Conservation (phyloP, 2,797 vertebrate genomes). For the Acipenser oxyrinchus region DNA sequence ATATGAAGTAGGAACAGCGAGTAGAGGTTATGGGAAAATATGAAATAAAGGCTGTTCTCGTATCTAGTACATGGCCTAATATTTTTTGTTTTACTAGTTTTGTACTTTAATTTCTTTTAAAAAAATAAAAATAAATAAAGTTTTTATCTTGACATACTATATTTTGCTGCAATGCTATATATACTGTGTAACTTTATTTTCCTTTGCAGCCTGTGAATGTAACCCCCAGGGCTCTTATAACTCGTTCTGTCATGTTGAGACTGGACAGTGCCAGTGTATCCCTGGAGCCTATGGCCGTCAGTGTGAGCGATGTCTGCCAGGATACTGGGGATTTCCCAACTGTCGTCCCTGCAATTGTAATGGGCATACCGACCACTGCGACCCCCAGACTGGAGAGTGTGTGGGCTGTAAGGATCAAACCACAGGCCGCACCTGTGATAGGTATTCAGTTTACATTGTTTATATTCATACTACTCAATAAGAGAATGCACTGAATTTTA, state of each 20-base stretch:
- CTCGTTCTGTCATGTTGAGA: constrained; percentile 69
- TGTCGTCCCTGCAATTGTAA: constrained; percentile 87
- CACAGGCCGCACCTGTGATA: constrained; percentile 76
- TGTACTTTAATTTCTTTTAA: no score
- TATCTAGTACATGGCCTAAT: no score
- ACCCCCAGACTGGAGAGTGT: constrained; percentile 69
- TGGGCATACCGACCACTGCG: constrained; percentile 74
- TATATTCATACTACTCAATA: not conserved
- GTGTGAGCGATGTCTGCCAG: constrained; percentile 80
- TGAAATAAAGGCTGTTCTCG: no score
- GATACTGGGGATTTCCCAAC: constrained; percentile 88
- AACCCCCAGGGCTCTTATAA: constrained; percentile 70
- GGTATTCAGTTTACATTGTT: constrained; percentile 45
- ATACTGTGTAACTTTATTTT: not conserved
- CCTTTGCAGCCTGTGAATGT: constrained; percentile 72
- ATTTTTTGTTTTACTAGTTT: no score
- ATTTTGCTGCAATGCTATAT: no score
- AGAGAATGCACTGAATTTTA: not conserved
- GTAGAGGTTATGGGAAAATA: no score
- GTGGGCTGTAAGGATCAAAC: constrained; percentile 75
- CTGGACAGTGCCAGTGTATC: constrained; percentile 82
- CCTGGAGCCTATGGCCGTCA: constrained; percentile 67
- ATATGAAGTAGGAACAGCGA: no score
- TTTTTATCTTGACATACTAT: no score
- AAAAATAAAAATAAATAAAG: no score